Base-by-base conservation (phyloP, 2,888 invertebrate genomes). In the Andrena dorsata region DNA sequence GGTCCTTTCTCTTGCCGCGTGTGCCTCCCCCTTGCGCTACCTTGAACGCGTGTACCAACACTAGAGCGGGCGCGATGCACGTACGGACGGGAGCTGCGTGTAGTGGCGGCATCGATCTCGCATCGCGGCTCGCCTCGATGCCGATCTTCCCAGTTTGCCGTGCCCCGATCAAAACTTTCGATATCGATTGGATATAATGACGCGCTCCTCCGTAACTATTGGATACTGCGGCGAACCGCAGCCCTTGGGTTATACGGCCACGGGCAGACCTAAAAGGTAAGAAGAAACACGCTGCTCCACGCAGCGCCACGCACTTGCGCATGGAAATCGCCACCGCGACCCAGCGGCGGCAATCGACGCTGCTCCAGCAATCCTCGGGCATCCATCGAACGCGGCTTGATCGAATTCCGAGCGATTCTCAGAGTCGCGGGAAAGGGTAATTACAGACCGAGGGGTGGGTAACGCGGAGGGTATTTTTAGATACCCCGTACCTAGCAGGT, bases 221-320 rank as follows among this genome's bases (percentile, higher is more conserved):
- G 91, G 90, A 92, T 91, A 87, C 90, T 92, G 92, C 89, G 92
- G 92, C 89, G 76, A 90, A 91, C 92, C 92, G 90, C 92, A 92
- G 85, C 83, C 76, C 74, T 71, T 56, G 78, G 78, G 69, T 77
- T 83, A 72, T 61, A 60, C 51, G 51, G 51, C 20, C 58, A 68
- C 63, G 74, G 73, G 41, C 68, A 74, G 63, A 81, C 83, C 85
- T 86, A 80, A 88, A 86, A 84, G 77, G 85, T 71, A 86, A 86
- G 84, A 84, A 80, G 82, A 88, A 84, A 86, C 77, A 66, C 23
- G 41, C 49, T n/a, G 20, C 16, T 41, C 30, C 78, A 35, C 58
- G 70, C 71, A 68, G 65, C 64, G 76, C 79, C 79, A 76, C 71
- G 81, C 80, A 80, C 76, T 86, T 53, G 87, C 56, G 26, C 82